Evolutionary conservation across 2,797 vertebrate genomes (phyloP).

Genomic region (Botia almorhae): DNA sequence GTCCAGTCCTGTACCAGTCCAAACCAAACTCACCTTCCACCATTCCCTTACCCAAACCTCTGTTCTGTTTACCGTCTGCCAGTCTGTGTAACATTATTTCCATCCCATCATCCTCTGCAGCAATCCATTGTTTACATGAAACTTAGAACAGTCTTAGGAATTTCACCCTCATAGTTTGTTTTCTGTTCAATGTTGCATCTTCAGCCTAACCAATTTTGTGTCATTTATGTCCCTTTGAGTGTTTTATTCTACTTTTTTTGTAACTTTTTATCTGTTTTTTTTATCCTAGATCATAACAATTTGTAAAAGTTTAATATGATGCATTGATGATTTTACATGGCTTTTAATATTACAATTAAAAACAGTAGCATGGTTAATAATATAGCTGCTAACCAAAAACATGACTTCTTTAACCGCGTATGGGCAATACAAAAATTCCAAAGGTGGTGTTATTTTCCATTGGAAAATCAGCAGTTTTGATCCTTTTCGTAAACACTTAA

Average conservation of each 20-base stretch:
- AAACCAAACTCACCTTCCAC: constrained; percentile 3
- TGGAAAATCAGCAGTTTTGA: neutral
- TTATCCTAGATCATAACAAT: neutral
- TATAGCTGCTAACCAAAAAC: neutral
- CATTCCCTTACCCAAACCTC: constrained; percentile 13
- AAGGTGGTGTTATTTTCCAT: neutral
- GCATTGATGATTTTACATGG: constrained; percentile 3
- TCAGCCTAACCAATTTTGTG: neutral
- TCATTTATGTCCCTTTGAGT: neutral
- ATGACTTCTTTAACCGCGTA: neutral
- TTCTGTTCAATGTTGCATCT: no score
- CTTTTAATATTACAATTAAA: constrained; percentile 4
- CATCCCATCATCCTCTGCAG: neutral
- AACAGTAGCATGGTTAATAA: neutral
- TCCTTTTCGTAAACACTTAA: neutral
- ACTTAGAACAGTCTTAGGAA: neutral
- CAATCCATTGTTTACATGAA: neutral
- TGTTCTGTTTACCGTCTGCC: neutral
- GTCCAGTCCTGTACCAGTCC: constrained; percentile 17
- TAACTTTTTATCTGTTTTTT: neutral
- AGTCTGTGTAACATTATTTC: neutral
- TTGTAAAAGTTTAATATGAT: neutral
- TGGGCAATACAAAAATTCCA: neutral
- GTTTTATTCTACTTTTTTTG: neutral
- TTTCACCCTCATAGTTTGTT: neutral